These are phyloP conservation scores for Dione vanillae DNA, from an alignment of 2,888 invertebrate genomes.

Conservation along the genomic window DNA sequence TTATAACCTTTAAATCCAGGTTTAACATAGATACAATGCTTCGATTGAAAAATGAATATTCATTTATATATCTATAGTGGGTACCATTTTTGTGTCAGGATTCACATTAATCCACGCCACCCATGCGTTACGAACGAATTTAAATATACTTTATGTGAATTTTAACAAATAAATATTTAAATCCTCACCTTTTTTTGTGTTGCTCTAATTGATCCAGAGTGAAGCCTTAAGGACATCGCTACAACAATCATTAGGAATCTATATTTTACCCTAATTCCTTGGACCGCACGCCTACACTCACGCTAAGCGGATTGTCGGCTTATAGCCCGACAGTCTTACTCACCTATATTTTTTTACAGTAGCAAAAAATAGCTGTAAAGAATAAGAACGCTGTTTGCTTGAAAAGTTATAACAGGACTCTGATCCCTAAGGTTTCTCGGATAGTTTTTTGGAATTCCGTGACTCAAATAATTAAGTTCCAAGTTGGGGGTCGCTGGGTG, in stretches of 20 bases:
- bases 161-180: background rate
- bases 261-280: slow-evolving; percentile 77
- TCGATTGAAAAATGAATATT: too few species aligned
- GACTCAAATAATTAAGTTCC: slow-evolving; percentile 82
- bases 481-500: slow-evolving; percentile 71
- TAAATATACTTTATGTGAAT: background rate
- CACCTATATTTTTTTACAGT: slow-evolving; percentile 73
- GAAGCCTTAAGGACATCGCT: slow-evolving; percentile 51
- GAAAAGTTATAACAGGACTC: slow-evolving; percentile 72
- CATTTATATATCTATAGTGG: too few species aligned
- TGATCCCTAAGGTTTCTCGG: slow-evolving; percentile 76
- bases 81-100: background rate
- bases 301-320: slow-evolving; percentile 80
- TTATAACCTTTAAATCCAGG: too few species aligned
- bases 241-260: slow-evolving; percentile 69
- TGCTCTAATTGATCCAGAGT: slow-evolving; percentile 38
- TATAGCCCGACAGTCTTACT: slow-evolving; percentile 74
- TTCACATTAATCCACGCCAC: background rate
- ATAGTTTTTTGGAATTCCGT: slow-evolving; percentile 79
- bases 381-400: slow-evolving; percentile 63
- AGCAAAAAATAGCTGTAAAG: slow-evolving; percentile 73
- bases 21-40: too few species aligned
- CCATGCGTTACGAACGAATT: background rate
- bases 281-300: slow-evolving; percentile 65
- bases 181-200: background rate